Base-by-base conservation (phyloP, 2,113 vertebrate species). In the Agapornis roseicollis region DNA sequence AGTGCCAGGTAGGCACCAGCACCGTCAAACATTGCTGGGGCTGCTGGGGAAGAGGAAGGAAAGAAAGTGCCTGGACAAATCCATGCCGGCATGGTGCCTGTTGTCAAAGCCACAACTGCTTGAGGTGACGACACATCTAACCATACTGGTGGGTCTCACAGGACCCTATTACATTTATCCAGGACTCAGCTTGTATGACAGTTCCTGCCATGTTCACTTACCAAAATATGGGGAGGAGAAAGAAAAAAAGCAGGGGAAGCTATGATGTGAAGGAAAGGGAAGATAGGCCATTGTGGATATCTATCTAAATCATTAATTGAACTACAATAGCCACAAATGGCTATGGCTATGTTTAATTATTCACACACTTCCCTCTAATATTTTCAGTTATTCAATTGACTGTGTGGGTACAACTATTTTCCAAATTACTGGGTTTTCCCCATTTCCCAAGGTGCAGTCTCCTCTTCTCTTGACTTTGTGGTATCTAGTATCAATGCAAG, bases 41-140 rank as follows among this genome's bases (percentile, higher is more conserved):
- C 11, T 78, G 64, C 47, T 56, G 55, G 88, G 64, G 66, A 88
- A 73, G 50, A 68, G 18, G 56, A 90, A 83, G 64, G 76, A 66
- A 77, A 53, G 31, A n/a, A 49, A 74, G 9, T 5, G 8, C 25
- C 25, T 9, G 3, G 29, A 68, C 1, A 3, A 76, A 74, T 3
- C 24, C 0, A 0, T 19, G 22, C 9, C 0, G 0, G 16, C 17
- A 65, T 18, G 2, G 0, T 61, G 27, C 53, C 63, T 19, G 16
- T 16, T 63, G 25, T n/a, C 24, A 65, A 65, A 94, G 46, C 11
- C 52, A 35, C 0, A 0, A 9, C 13, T 28, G 13, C 14, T 19
- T 9, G 28, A 91, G 28, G 14, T 35, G 41, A 69, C 2, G 16
- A 63, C 50, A 78, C 13, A 50, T 33, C 25, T 46, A 83, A 56